Evolutionary conservation across 92 coral and sea anemone species (phyloP).

Genomic region (Umimayanthus kanabou): DNA sequence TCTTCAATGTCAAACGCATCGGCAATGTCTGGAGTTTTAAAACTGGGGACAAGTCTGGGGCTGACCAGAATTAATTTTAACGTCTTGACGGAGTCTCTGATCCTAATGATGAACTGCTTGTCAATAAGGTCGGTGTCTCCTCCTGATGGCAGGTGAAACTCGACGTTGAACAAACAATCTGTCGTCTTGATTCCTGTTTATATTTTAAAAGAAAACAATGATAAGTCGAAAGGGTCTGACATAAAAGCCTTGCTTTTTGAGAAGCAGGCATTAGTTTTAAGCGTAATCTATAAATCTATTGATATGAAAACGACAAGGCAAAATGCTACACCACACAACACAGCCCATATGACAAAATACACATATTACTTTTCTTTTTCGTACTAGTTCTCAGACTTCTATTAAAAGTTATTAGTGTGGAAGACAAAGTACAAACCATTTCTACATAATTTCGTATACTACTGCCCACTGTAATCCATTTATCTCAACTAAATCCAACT

Average conservation of each 20-base stretch:
- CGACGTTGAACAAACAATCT: conserved; percentile 57
- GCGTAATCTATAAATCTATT: background rate
- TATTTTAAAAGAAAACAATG: background rate
- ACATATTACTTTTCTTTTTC: too few relatives aligned
- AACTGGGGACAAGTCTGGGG: conserved; percentile 68
- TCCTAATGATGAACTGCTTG: conserved; percentile 71
- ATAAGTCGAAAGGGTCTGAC: too few relatives aligned
- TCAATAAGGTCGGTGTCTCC: conserved; percentile 76
- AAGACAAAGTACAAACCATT: too few relatives aligned
- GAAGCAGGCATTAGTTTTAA: background rate
- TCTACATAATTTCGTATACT: too few relatives aligned
- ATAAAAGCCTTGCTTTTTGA: too few relatives aligned
- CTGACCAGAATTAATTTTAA: conserved; percentile 66
- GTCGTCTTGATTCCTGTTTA: conserved; percentile 56
- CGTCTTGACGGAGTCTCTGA: conserved; percentile 62
- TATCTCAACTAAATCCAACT: too few relatives aligned
- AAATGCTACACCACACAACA: background rate
- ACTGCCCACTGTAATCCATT: too few relatives aligned
- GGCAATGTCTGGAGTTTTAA: conserved; percentile 52
- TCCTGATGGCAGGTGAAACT: conserved; percentile 78
- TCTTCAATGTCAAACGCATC: conserved; percentile 57
- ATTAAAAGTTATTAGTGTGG: too few relatives aligned
- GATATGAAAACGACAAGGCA: background rate
- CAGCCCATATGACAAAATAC: background rate
- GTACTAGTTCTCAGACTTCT: too few relatives aligned